Evolutionary conservation across 2,113 vertebrate species (phyloP), one percentile per base, ranked within the genome.

Genomic region (Ictalurus punctatus): DNA sequence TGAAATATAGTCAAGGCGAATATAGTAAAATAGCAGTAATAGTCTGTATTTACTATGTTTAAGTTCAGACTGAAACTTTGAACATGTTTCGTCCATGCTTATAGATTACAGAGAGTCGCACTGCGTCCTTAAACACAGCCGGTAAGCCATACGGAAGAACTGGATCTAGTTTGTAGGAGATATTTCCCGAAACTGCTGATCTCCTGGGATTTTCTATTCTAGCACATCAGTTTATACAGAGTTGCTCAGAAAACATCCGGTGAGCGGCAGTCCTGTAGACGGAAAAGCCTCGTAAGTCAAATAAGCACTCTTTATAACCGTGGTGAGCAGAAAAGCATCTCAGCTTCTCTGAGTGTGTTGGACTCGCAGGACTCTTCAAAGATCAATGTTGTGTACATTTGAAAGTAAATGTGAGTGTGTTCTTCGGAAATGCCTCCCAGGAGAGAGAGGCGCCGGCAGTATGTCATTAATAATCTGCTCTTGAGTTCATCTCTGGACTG

Each of bases 381-480:
- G 4, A 58, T 56, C 48, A 17, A n/a, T 54, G 25, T 58, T 21
- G 78, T 10, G 25, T 27, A 13, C 25, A 79, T 79, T 78, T 48
- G 7, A 73, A 27, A 10, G 59, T 80, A 37, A 59, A 44, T 37
- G 27, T 63, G 27, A 4, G 17, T 54, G 54, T 21, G 59, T 73
- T 63, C 27, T 61, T 40, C 6, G 21, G 54, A 34, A 81, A 44
- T 19, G 58, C 56, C 79, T 83, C 86, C 69, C 89, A 82, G 81
- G 90, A 81, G 91, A 78, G 88, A 92, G 91, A 69, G 59, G 83
- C 63, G 86, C 25, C 27, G 13, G 86, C 13, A 14, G 34, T 56
- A 23, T 89, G 25, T 61, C 65, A 80, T 85, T 59, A 86, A 44
- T 40, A 27, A 81, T 59, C 34, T 81, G 48, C 30, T 83, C 85